phyloP scores from a whole-genome alignment of 2,113 vertebrate genomes.

The Oncorhynchus masou region DNA sequence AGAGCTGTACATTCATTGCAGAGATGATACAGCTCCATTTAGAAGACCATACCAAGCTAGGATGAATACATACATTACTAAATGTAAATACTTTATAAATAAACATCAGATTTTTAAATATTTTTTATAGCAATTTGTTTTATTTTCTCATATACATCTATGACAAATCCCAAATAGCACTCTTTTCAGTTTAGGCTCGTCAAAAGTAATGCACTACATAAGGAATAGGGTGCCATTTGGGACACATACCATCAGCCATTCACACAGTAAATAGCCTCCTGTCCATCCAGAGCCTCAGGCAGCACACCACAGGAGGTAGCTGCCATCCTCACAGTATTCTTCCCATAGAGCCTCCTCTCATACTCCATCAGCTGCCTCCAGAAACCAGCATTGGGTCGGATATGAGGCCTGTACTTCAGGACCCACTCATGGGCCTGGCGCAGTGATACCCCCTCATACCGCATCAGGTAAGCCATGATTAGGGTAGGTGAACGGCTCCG shows the following conservation, averaged over 20 bases:
- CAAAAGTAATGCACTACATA: too few species aligned
- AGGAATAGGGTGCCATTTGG: too few species aligned
- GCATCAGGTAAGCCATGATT: constrained; percentile 77
- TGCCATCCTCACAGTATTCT: constrained; percentile 62
- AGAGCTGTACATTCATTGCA: too few species aligned
- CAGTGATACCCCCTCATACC: constrained; percentile 60
- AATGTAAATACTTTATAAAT: not conserved
- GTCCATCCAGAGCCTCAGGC: constrained; percentile 18
- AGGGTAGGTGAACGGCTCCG: constrained; percentile 72
- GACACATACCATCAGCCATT: constrained; percentile 27
- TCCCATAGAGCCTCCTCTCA: constrained; percentile 59
- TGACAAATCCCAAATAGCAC: too few species aligned
- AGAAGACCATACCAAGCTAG: too few species aligned
- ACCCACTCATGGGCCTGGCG: constrained; percentile 59
- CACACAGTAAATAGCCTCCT: not conserved
- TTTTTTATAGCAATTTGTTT: not conserved
- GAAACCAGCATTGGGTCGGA: constrained; percentile 72
- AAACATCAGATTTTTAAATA: not conserved
- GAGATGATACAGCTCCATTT: too few species aligned
- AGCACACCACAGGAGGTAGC: constrained; percentile 39
- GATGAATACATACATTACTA: not conserved
- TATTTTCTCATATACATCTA: not conserved
- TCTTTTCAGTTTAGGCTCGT: too few species aligned
- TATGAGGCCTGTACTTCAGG: constrained; percentile 58
- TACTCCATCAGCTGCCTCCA: constrained; percentile 79